Conservation (phyloP, 1,140 invertebrate genomes). For the Polypedilum vanderplanki region DNA sequence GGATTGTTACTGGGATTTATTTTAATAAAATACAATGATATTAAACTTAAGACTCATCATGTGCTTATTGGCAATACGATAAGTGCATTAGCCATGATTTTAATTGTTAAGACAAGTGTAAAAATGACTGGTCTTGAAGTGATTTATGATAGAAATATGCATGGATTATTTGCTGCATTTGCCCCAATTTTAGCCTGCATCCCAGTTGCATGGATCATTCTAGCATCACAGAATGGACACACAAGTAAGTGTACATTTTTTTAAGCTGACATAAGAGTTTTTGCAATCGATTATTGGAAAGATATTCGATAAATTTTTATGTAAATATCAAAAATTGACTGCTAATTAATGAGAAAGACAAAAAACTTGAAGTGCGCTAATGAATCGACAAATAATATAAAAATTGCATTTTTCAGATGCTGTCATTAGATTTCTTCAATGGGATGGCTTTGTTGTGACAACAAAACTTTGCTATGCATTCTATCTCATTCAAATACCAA, state of each 20-base stretch:
- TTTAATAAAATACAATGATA: conserved; percentile 37
- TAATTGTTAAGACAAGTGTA: conserved; percentile 53
- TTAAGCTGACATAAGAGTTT: conserved; percentile 2
- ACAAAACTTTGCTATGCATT: conserved; percentile 58
- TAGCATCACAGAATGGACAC: conserved; percentile 54
- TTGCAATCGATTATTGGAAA: no score
- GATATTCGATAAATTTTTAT: no score
- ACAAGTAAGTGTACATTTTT: conserved; percentile 43
- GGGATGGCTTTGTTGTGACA: conserved; percentile 54
- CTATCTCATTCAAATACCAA: conserved; percentile 60
- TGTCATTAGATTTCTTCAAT: conserved; percentile 48
- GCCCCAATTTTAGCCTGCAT: conserved; percentile 63
- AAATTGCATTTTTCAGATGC: conserved; percentile 41
- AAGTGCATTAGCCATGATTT: conserved; percentile 45
- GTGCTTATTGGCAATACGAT: conserved; percentile 52
- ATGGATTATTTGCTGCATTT: conserved; percentile 63
- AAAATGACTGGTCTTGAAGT: conserved; percentile 59
- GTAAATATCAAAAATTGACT: not conserved
- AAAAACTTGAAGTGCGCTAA: not conserved
- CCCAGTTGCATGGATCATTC: conserved; percentile 58
- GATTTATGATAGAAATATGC: conserved; percentile 55
- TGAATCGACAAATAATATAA: not conserved
- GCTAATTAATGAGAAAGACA: conserved; percentile 25
- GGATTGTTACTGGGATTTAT: conserved; percentile 56
- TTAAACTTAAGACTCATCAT: conserved; percentile 36